These are phyloP conservation scores for Blennius ocellaris DNA, from an alignment of 2,113 vertebrate species.

Conservation along the genomic window DNA sequence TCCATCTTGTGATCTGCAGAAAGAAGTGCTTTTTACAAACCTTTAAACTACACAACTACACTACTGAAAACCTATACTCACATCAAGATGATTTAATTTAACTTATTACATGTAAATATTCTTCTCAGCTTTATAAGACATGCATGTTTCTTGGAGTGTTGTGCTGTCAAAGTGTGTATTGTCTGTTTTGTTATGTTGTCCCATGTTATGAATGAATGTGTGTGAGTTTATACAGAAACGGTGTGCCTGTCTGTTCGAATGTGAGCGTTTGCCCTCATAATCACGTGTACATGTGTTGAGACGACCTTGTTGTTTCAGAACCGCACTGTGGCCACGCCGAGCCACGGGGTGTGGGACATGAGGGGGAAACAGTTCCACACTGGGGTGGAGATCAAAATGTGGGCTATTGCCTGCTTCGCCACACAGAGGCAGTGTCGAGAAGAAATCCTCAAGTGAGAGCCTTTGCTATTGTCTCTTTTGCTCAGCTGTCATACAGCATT, in stretches of 20 bases:
- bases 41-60: not conserved
- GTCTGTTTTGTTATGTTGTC: not conserved
- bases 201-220: constrained; percentile 23
- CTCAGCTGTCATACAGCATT: not conserved
- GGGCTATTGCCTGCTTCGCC: constrained; percentile 99
- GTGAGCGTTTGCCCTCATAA: constrained; percentile 35
- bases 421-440: constrained; percentile 98
- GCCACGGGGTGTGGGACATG: constrained; percentile 99
- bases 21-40: constrained; percentile 1
- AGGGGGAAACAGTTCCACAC: constrained; percentile 98
- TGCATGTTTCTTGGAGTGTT: constrained; percentile 16
- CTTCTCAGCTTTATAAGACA: not conserved
- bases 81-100: not conserved
- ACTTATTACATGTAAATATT: not conserved
- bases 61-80: not conserved
- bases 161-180: not conserved
- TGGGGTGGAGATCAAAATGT: constrained; percentile 99
- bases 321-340: constrained; percentile 97
- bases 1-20: not conserved
- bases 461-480: not conserved
- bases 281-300: constrained; percentile 54
- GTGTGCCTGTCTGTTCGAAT: constrained; percentile 8
- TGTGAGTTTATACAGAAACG: not conserved
- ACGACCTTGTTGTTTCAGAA: constrained; percentile 86
- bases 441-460: constrained; percentile 96